A percentile compares a stretch with the other conserved stretches of the same genome.
Evolutionary conservation across 2,113 vertebrate species (phyloP).

Genomic region (Gadus macrocephalus): DNA sequence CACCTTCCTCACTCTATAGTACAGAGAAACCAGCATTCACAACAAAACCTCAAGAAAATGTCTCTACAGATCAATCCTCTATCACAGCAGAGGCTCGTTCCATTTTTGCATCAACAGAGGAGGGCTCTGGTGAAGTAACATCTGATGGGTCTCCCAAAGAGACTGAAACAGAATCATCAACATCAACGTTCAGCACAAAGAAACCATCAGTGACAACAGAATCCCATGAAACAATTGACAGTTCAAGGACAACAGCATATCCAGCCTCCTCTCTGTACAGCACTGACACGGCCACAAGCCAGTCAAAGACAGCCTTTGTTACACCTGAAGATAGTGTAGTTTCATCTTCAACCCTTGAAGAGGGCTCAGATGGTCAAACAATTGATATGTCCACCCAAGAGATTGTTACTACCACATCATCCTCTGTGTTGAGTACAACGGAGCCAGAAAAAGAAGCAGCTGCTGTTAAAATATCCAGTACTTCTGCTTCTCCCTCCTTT

Average conservation of each 20-base stretch:
- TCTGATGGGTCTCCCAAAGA: background rate
- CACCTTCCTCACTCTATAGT: conserved; percentile 4
- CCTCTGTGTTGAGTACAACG: too few species aligned
- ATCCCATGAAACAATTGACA: background rate
- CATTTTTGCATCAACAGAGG: background rate
- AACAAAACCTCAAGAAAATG: background rate
- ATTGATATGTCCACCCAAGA: background rate
- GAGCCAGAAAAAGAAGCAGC: too few species aligned
- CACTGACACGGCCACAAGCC: background rate
- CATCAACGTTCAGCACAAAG: background rate
- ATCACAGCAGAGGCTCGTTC: background rate
- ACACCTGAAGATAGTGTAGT: background rate
- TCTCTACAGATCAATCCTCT: background rate
- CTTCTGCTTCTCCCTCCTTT: background rate
- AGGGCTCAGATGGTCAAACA: background rate
- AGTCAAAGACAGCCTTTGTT: background rate
- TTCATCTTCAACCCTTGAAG: background rate
- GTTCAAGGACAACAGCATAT: background rate
- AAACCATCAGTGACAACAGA: background rate
- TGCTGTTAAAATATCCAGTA: too few species aligned
- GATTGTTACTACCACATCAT: background rate
- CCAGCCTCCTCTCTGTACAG: background rate
- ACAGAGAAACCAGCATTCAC: conserved; percentile 2
- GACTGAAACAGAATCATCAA: background rate
- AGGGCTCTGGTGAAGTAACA: background rate